Evolutionary conservation across 2,888 invertebrate species (phyloP).

Genomic region (Drosophila lacicola): DNA sequence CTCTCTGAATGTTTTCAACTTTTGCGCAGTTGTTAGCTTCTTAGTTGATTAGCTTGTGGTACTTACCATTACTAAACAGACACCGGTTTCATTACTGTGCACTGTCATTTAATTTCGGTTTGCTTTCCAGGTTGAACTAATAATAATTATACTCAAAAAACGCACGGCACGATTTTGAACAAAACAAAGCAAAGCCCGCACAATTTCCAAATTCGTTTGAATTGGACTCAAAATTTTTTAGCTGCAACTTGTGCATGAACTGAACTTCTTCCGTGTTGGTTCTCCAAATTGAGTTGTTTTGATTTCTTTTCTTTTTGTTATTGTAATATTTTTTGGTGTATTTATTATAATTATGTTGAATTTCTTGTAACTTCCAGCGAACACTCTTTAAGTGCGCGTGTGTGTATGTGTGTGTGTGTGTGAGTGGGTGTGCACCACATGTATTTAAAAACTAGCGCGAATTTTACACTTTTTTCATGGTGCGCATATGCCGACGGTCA

Average conservation of each 20-base stretch:
- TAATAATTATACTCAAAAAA: conserved; percentile 55
- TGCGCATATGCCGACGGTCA: conserved; percentile 62
- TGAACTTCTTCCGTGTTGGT: conserved; percentile 14
- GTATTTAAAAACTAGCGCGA: conserved; percentile 21
- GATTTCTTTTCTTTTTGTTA: conserved; percentile 5
- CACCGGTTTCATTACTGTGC: conserved; percentile 84
- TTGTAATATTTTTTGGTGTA: conserved; percentile 6
- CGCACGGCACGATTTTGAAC: conserved; percentile 41
- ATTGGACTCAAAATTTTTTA: conserved; percentile 24
- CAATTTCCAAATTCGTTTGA: conserved; percentile 36
- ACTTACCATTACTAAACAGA: conserved; percentile 85
- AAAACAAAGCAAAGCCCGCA: conserved; percentile 20
- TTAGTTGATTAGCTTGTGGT: conserved; percentile 28
- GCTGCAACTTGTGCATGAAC: conserved; percentile 36
- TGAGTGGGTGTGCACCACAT: conserved; percentile 20
- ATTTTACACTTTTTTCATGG: conserved; percentile 24
- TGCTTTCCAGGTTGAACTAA: conserved; percentile 66
- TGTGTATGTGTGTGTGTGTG: conserved; percentile 12
- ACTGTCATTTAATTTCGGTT: conserved; percentile 83
- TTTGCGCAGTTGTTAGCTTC: not conserved
- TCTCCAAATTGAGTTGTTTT: conserved; percentile 28
- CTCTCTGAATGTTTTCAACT: not conserved
- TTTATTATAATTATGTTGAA: conserved; percentile 13
- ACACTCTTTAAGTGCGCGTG: conserved; percentile 2
- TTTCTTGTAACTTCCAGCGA: conserved; percentile 19